These are phyloP conservation scores for Protophormia terraenovae DNA, from an alignment of 2,888 invertebrate genomes.

Conservation along the genomic window DNA sequence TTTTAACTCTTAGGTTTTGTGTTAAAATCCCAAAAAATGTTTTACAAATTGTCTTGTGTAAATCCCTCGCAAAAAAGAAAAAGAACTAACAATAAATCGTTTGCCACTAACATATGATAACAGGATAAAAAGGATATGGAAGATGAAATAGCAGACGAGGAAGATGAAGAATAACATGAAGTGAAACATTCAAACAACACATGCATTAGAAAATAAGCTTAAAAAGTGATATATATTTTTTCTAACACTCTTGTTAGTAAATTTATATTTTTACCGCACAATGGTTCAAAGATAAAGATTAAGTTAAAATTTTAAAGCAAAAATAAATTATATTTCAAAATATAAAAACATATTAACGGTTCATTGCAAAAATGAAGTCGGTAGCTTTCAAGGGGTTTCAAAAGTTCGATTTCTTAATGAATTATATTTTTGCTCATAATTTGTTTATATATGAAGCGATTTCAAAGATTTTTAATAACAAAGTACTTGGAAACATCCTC, in stretches of 20 bases:
- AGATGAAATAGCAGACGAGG: background rate
- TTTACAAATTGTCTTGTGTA: constrained; percentile 29
- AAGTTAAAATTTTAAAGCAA: too few relatives aligned
- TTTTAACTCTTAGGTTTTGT: constrained; percentile 46
- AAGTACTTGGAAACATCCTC: too few relatives aligned
- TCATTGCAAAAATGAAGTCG: too few relatives aligned
- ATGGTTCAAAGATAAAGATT: too few relatives aligned
- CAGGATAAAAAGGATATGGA: background rate
- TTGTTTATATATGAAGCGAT: too few relatives aligned
- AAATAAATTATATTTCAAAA: too few relatives aligned
- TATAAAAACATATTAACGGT: too few relatives aligned
- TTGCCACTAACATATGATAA: constrained; percentile 61
- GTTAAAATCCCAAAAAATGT: constrained; percentile 44
- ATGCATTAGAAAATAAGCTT: constrained; percentile 67
- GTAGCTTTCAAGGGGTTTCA: too few relatives aligned
- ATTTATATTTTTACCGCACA: constrained; percentile 20
- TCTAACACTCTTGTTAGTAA: constrained; percentile 47
- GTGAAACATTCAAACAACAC: constrained; percentile 33
- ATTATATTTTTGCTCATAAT: too few relatives aligned
- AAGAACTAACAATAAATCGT: constrained; percentile 59
- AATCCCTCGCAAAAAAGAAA: constrained; percentile 6
- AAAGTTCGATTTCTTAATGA: too few relatives aligned
- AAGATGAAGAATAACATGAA: constrained; percentile 6
- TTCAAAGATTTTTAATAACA: too few relatives aligned
- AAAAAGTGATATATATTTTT: constrained; percentile 62